Evolutionary conservation across 2,797 vertebrate genomes (phyloP), one percentile per base, ranked within the genome.

Genomic region (Syngnathus acus): DNA sequence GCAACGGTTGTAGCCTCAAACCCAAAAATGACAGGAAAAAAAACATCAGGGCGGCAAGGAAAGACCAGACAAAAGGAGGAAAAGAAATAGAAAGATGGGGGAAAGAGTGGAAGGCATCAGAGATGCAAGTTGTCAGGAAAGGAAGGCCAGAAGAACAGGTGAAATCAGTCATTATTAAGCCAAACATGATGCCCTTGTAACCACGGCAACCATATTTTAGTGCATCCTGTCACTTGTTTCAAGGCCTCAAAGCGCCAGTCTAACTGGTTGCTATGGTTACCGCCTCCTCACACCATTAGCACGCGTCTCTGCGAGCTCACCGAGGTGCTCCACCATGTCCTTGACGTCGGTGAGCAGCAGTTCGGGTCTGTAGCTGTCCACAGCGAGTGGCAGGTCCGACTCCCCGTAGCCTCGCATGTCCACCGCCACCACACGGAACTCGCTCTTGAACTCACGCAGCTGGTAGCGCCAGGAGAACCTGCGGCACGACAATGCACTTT

Each of bases 381-480:
- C 79, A 72, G 93, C 92, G 59, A 88, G 74, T 9, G 95, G 96
- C 76, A 95, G 78, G 89, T 99, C 96, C 2, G 96, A 97, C 89
- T 99, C 95, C 60, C 97, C 97, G 21, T 96, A 99, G 72, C 97
- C 97, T 75, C 97, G 91, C 92, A 99, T 93, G 89, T 99, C 97
- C 72, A 98, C 82, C 5, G 97, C 97, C 72, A 98, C 94, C 78
- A 98, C 96, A 61, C 97, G 94, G 86, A 95, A 99, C 78, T 97
- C 94, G 64, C 94, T 97, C 90, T 98, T 99, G 80, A 99, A 99
- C 90, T 99, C 97, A 1, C 95, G 92, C 73, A 99, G 80, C 43
- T 99, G 97, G 88, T 98, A 93, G 59, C 97, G 94, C 97, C 97
- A 98, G 48, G 96, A 98, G 82, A 96, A 99, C 97, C 97, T 99